Conservation (phyloP, 2,113 vertebrate species). For the Maccullochella peelii region DNA sequence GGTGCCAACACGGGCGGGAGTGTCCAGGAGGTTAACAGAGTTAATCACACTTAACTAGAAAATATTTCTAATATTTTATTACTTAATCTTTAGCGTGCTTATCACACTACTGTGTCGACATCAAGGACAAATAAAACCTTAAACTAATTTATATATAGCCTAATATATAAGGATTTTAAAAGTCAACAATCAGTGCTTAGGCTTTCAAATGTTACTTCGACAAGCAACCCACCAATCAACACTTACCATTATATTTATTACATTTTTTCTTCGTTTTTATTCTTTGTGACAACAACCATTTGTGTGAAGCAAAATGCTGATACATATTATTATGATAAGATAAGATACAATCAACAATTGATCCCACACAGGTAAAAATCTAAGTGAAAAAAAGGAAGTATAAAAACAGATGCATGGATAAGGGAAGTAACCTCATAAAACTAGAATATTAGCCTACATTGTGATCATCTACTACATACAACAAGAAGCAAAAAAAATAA, state of each 20-base stretch:
- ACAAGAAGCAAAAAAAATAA: background rate
- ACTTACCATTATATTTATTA: background rate
- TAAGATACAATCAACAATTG: background rate
- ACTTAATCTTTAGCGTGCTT: too few relatives aligned
- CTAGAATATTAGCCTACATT: background rate
- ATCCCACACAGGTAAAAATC: background rate
- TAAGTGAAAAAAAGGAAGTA: background rate
- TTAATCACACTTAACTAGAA: background rate
- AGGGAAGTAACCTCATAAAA: background rate
- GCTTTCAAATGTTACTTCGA: too few relatives aligned
- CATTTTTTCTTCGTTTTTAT: background rate
- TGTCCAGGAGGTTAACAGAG: background rate
- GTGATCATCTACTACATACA: background rate
- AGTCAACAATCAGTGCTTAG: background rate
- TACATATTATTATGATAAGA: background rate
- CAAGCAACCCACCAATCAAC: background rate
- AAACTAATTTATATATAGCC: too few relatives aligned
- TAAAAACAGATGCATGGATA: background rate
- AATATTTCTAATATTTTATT: too few relatives aligned
- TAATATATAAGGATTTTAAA: background rate
- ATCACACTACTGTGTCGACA: too few relatives aligned
- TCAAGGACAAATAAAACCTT: too few relatives aligned
- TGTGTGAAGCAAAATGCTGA: background rate
- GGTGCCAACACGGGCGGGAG: constrained; percentile 11
- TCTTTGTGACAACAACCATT: background rate